phyloP scores from a whole-genome alignment of 2,113 vertebrate species.

The Lycaon pictus region DNA sequence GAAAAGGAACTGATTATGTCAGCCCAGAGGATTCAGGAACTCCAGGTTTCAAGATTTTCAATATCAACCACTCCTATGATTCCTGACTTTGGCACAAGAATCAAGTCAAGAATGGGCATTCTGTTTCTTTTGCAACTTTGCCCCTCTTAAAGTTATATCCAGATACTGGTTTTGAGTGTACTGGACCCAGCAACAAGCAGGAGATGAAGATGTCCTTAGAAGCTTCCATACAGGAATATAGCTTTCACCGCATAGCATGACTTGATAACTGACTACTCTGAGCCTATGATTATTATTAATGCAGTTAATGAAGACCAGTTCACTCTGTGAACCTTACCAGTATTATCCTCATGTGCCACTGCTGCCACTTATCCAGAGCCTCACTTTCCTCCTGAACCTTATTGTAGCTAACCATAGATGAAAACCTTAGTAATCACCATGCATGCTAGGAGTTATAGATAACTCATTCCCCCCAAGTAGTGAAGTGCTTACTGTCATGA shows the following conservation, averaged over 20 bases:
- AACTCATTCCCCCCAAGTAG: not conserved
- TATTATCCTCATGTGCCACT: not conserved
- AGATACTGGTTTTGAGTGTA: not conserved
- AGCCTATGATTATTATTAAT: not conserved
- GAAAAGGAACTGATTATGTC: not conserved
- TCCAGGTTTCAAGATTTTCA: not conserved
- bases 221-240: not conserved
- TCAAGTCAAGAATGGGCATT: not conserved
- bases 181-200: not conserved
- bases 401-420: not conserved
- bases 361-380: not conserved
- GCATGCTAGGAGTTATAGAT: not conserved
- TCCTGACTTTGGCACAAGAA: not conserved
- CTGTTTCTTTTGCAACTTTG: not conserved
- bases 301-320: not conserved
- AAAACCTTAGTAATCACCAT: not conserved
- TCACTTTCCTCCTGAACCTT: not conserved
- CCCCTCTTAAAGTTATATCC: not conserved
- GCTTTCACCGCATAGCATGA: not conserved
- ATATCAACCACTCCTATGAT: not conserved
- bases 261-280: not conserved
- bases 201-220: not conserved
- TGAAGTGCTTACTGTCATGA: not conserved
- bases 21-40: not conserved
- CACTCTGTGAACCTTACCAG: not conserved